phyloP scores from a whole-genome alignment of 2,113 vertebrate genomes.

The Sinosuthora webbiana region DNA sequence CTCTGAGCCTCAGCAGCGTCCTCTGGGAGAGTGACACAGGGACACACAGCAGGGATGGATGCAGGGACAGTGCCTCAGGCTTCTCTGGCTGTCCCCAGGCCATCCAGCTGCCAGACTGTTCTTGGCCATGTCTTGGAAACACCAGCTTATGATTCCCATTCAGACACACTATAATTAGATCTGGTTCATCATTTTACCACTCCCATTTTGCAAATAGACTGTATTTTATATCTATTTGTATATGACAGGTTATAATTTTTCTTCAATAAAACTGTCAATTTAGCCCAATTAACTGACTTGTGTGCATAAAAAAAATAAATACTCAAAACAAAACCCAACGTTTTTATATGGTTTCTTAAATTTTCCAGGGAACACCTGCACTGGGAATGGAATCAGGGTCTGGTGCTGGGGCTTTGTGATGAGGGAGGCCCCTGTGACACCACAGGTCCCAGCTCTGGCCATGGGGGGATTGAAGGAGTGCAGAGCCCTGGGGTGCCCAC shows the following conservation, averaged over 20 bases:
- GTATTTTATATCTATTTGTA: not conserved
- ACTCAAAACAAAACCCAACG: not conserved
- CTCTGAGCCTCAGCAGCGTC: fast-evolving
- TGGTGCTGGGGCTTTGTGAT: not conserved
- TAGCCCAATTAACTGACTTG: too few species aligned
- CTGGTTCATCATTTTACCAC: not conserved
- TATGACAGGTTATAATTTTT: not conserved
- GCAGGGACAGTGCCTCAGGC: not conserved
- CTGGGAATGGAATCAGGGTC: not conserved
- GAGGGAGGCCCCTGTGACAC: not conserved
- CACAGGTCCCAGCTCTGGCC: fast-evolving
- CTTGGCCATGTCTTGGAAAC: fast-evolving
- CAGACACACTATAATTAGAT: not conserved
- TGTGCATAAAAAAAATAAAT: too few species aligned
- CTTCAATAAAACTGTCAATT: not conserved
- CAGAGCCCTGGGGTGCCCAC: not conserved
- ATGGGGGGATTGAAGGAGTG: fast-evolving
- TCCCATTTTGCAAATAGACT: not conserved
- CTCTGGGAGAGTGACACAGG: not conserved
- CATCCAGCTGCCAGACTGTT: not conserved
- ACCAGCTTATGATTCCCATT: not conserved
- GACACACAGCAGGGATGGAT: not conserved
- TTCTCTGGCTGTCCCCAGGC: not conserved
- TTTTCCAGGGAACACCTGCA: not conserved
- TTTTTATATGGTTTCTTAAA: not conserved